phyloP scores from a whole-genome alignment of 2,113 vertebrate species.

The Gopherus flavomarginatus region DNA sequence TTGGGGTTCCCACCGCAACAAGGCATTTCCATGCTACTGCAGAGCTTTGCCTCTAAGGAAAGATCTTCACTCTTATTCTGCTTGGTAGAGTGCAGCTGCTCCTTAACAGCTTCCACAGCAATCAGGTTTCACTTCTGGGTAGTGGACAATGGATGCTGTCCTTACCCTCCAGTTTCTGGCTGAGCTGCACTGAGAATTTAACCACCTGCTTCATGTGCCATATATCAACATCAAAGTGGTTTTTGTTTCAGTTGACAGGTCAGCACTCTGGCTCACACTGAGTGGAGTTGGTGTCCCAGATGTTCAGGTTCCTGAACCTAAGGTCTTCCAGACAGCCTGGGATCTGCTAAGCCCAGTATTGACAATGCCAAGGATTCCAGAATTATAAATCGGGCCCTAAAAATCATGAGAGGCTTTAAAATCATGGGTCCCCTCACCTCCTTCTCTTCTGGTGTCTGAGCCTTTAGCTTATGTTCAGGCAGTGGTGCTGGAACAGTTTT shows the following conservation, averaged over 20 bases:
- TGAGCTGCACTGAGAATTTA: background rate
- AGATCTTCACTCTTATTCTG: background rate
- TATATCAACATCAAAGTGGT: background rate
- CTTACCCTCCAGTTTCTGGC: background rate
- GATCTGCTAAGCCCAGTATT: background rate
- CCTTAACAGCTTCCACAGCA: background rate
- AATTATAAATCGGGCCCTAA: background rate
- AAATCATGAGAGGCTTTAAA: background rate
- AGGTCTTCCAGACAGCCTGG: accelerated
- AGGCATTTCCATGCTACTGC: background rate
- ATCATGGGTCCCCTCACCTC: background rate
- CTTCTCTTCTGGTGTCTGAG: too few relatives aligned
- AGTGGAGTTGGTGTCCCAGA: background rate
- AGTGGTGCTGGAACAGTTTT: too few relatives aligned
- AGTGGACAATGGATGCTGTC: background rate
- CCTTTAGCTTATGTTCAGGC: too few relatives aligned
- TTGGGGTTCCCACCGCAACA: background rate
- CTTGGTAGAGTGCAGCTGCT: background rate
- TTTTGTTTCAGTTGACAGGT: background rate
- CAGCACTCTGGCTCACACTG: background rate
- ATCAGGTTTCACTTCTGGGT: background rate
- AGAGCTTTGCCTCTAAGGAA: background rate
- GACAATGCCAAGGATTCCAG: background rate
- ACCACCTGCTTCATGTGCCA: background rate
- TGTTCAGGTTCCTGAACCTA: accelerated